Conservation (phyloP, 2,888 invertebrate species). For the Diarsia rubi region DNA sequence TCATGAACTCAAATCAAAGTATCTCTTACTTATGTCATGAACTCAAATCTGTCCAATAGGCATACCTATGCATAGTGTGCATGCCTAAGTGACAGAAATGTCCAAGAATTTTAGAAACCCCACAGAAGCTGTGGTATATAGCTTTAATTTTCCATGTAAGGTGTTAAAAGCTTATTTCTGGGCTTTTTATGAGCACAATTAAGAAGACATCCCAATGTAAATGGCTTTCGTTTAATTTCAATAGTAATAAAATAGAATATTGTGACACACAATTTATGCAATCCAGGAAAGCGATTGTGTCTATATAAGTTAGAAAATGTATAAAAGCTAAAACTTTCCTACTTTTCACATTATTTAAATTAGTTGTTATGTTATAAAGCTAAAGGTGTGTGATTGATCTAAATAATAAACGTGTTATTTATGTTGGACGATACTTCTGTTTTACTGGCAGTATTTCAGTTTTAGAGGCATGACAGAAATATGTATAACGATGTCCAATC, state of each 20-base stretch:
- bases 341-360: neutral
- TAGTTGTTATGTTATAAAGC: neutral
- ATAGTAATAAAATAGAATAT: conserved; percentile 16
- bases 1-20: neutral
- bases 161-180: neutral
- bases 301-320: conserved; percentile 1
- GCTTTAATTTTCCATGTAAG: conserved; percentile 1
- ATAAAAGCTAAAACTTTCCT: neutral
- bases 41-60: neutral
- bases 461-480: conserved; percentile 70
- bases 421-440: conserved; percentile 32
- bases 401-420: conserved; percentile 40
- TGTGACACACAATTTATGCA: neutral
- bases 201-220: neutral
- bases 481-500: conserved; percentile 69
- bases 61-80: neutral
- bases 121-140: neutral
- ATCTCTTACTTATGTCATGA: conserved; percentile 1
- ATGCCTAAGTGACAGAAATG: neutral
- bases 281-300: neutral
- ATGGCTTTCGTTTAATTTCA: conserved; percentile 5
- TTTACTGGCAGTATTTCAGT: conserved; percentile 42
- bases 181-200: neutral
- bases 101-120: neutral
- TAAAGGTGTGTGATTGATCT: conserved; percentile 14